Conservation (phyloP, 2,888 invertebrate species). For the Zaprionus obscuricornis region DNA sequence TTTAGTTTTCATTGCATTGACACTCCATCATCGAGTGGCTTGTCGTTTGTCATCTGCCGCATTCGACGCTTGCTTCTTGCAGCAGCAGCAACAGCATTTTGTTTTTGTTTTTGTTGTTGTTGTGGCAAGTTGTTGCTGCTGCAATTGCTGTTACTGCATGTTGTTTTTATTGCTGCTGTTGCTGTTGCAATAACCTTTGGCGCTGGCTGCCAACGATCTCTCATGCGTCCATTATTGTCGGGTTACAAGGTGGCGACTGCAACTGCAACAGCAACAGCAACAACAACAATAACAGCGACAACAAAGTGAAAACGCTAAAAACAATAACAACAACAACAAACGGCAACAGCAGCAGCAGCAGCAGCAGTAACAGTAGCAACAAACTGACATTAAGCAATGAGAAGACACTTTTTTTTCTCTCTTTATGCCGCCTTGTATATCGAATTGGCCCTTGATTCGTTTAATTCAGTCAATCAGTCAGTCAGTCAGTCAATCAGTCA, state of each 20-base stretch:
- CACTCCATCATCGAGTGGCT: conserved; percentile 78
- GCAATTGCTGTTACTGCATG: conserved; percentile 12
- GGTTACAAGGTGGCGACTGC: conserved; percentile 52
- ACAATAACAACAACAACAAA: conserved; percentile 17
- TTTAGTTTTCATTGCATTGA: conserved; percentile 80
- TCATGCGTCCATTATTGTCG: conserved; percentile 52
- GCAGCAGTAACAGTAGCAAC: conserved; percentile 68
- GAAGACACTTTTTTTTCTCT: conserved; percentile 63
- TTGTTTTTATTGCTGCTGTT: neutral
- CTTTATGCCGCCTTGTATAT: conserved; percentile 9
- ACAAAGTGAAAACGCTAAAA: conserved; percentile 65
- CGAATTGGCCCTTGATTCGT: too few relatives aligned
- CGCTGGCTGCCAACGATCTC: conserved; percentile 53
- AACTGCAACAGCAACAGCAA: conserved; percentile 24
- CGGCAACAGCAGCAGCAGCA: conserved; percentile 11
- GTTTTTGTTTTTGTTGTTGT: conserved; percentile 23
- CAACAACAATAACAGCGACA: conserved; percentile 21
- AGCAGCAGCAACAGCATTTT: too few relatives aligned
- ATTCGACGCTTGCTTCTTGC: conserved; percentile 16
- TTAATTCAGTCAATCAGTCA: too few relatives aligned
- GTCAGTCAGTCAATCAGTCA: too few relatives aligned
- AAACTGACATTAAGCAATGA: conserved; percentile 71
- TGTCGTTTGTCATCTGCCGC: conserved; percentile 75
- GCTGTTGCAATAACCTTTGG: conserved; percentile 56
- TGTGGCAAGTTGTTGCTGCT: conserved; percentile 4